Percentiles rank a stretch among this genome's conserved stretches.
Evolutionary conservation across 2,888 invertebrate species (phyloP).

Genomic region (Drosophila basisetae): DNA sequence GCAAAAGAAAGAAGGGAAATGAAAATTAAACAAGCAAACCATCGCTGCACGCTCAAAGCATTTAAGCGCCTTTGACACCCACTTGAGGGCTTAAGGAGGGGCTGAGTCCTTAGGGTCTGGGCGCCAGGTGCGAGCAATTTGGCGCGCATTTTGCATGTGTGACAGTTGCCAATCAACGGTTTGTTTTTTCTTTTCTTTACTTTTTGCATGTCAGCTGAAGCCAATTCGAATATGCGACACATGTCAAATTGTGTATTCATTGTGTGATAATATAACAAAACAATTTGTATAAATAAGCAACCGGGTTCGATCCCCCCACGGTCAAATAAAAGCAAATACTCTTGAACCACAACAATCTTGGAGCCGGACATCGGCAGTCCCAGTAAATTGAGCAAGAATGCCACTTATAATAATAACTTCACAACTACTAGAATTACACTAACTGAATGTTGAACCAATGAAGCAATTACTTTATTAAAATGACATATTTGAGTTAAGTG

Average conservation of each 20-base stretch:
- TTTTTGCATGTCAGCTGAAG: conserved; percentile 30
- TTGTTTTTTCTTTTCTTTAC: background rate
- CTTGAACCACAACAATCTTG: background rate
- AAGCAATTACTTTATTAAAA: conserved; percentile 74
- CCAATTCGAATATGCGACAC: conserved; percentile 5
- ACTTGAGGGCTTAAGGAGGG: conserved; percentile 2
- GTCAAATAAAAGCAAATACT: background rate
- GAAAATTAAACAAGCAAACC: conserved; percentile 1
- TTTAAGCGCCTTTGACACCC: conserved; percentile 67
- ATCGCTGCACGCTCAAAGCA: conserved; percentile 52
- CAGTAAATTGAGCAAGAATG: conserved; percentile 53
- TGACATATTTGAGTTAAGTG: conserved; percentile 59
- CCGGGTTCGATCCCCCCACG: background rate
- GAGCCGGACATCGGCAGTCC: background rate
- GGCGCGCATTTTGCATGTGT: conserved; percentile 57
- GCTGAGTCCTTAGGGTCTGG: background rate
- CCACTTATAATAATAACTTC: conserved; percentile 52
- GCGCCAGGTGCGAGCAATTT: conserved; percentile 52
- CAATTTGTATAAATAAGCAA: conserved; percentile 69
- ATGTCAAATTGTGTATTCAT: conserved; percentile 51
- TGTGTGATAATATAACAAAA: conserved; percentile 68
- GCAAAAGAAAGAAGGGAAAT: background rate
- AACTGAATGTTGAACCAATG: conserved; percentile 73
- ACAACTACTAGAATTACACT: conserved; percentile 52
- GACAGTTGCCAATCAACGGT: conserved; percentile 73